These are phyloP conservation scores for Coptodon bakossiorum DNA, from an alignment of 2,113 vertebrate genomes.

Conservation along the genomic window DNA sequence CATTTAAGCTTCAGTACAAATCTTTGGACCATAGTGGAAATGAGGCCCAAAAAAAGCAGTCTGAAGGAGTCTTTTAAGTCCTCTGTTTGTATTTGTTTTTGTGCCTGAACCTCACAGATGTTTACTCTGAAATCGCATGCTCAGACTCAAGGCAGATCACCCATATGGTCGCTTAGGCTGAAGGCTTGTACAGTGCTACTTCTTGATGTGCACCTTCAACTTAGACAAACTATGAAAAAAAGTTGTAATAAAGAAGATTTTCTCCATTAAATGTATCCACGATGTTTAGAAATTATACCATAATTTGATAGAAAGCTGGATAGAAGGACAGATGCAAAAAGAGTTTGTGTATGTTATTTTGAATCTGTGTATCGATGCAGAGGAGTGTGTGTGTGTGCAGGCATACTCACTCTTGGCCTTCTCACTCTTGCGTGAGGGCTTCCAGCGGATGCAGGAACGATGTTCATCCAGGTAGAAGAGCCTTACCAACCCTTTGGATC, in stretches of 20 bases:
- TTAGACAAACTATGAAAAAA: background rate
- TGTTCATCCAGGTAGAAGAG: slow-evolving; percentile 99
- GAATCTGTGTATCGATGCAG: background rate
- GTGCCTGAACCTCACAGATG: background rate
- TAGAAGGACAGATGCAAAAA: background rate
- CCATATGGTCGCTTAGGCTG: background rate
- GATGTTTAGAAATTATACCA: background rate
- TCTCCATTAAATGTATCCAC: background rate
- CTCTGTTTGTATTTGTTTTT: background rate
- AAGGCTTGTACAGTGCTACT: background rate
- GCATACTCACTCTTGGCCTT: slow-evolving; percentile 92
- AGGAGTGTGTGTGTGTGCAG: background rate
- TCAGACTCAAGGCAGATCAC: background rate
- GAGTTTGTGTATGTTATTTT: background rate
- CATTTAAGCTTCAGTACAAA: background rate
- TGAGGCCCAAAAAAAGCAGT: background rate
- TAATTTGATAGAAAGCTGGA: background rate
- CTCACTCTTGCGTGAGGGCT: slow-evolving; percentile 93
- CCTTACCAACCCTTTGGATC: slow-evolving; percentile 90
- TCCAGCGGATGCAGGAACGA: slow-evolving; percentile 93
- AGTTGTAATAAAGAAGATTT: background rate
- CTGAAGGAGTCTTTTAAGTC: background rate
- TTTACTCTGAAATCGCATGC: background rate
- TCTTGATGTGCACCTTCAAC: background rate
- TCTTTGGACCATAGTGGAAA: background rate